Evolutionary conservation across 2,113 vertebrate genomes (phyloP), one percentile per base, ranked within the genome.

Genomic region (Syrrhaptes paradoxus): DNA sequence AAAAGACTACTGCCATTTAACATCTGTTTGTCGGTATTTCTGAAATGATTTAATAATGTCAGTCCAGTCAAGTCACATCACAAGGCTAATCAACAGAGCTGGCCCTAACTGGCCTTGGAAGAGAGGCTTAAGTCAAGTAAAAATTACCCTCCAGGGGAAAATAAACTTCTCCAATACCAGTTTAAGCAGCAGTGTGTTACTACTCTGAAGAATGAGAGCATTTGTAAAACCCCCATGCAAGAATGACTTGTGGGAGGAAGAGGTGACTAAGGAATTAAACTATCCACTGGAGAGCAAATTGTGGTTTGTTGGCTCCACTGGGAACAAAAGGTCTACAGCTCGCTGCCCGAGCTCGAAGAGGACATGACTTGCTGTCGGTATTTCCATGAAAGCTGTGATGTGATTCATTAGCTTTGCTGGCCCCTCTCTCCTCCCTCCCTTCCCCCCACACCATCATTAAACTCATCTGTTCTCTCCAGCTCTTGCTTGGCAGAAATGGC

Each of bases 201-300:
- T 81, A 26, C 46, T 86, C 61, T 72, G 92, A 93, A 90, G 91
- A 95, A 93, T 26, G 61, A 91, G 59, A 91, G 87, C 54, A 76
- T 94, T 65, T 94, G 81, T 59, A 96, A 91, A 93, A 76, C 36
- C 73, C 87, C 63, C 54, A 41, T 91, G 70, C 36, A 62, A 92
- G 88, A 94, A 76, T 48, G 86, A 72, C 80, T 92, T 3, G 67
- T 67, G 71, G 82, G 87, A 96, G 95, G 93, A 92, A 96, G 93
- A 96, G 83, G 92, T 94, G 96, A 97, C 90, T 93, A 92, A 89
- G 81, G 80, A 96, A 97, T 96, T 84, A 92, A 97, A 85, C 88
- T n/a, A 54, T 90, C 94, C 86, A 82, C 43, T 79, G 75, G 67
- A 95, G 95, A 96, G 92, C 90, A 93, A 94, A 72, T 18, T 82